These are phyloP conservation scores for Heloderma charlesbogerti DNA, from an alignment of 2,113 vertebrate genomes.

Conservation along the genomic window DNA sequence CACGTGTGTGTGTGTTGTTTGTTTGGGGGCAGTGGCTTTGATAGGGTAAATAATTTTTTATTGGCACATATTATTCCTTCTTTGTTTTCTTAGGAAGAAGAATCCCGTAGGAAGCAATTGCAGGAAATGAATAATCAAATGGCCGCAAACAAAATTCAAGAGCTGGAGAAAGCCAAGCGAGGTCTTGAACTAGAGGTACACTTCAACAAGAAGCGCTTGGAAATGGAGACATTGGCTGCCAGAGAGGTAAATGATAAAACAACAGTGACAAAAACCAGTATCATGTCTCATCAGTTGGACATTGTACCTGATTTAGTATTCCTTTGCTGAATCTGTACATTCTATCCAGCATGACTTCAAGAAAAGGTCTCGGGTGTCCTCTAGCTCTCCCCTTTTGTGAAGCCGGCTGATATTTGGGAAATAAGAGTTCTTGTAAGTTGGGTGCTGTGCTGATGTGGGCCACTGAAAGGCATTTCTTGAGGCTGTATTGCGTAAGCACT, in stretches of 20 bases:
- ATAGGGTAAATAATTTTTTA: too few species aligned
- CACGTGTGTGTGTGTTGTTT: not conserved
- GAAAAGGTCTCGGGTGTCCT: not conserved
- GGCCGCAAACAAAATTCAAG: constrained; percentile 84
- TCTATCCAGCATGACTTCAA: not conserved
- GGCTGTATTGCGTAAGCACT: not conserved
- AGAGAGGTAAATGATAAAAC: constrained; percentile 77
- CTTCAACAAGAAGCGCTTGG: constrained; percentile 85
- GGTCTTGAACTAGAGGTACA: constrained; percentile 86
- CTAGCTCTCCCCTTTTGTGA: not conserved
- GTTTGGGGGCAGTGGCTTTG: not conserved
- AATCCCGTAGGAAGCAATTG: constrained; percentile 80
- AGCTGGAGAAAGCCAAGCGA: constrained; percentile 85
- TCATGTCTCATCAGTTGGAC: not conserved
- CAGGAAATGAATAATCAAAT: constrained; percentile 84
- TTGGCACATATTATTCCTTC: not conserved
- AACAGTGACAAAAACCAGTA: not conserved
- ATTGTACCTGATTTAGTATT: not conserved
- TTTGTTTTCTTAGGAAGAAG: constrained; percentile 81
- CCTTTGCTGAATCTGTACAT: not conserved
- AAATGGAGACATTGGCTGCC: constrained; percentile 89
- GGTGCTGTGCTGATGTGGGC: not conserved
- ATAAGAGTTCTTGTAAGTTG: not conserved
- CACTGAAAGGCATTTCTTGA: not conserved
- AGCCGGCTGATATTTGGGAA: not conserved